Base-by-base conservation (phyloP, 2,113 vertebrate species). In the Protobothrops flavoviridis region DNA sequence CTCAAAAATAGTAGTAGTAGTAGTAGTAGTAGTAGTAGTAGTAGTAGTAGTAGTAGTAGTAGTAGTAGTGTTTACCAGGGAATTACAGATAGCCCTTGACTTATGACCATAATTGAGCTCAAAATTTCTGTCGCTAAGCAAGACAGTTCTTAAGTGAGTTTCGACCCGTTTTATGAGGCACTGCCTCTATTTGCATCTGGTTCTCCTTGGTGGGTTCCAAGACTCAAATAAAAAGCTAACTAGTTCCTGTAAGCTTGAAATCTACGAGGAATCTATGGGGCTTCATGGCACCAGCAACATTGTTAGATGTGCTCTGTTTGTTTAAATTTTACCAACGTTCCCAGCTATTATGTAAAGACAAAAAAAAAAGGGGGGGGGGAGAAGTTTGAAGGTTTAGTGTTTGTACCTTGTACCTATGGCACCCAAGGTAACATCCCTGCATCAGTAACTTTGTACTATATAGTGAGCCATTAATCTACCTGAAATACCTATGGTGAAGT, bases 401-500 rank as follows among this genome's bases (percentile, higher is more conserved):
- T 97, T 98, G 97, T 97, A 98, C 97, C 97, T 97, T 98, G 97
- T 98, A 96, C 97, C 94, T 97, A 93, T 50, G 93, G 69, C 95
- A 92, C 21, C 94, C 96, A 97, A 97, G 97, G 97, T 97, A 97
- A 97, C 96, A 89, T 91, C 5, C 93, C 93, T 69, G 96, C 96
- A 96, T 95, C 97, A 94, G 94, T 97, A 96, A 95, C 94, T 96
- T 97, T 94, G 17, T 95, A 50, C 3, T 95, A 93, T 97, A 61
- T 61, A 96, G 96, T 97, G 97, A 96, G 95, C 96, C 98, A 95
- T 98, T 98, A 98, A 98, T 98, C 98, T 98, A 98, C 98, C 98
- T 98, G 98, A 97, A 97, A 98, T 98, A 98, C 98, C 98, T 98
- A 97, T 92, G 94, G 95, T 90, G 95, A 97, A 97, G 95, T 94